Evolutionary conservation across 2,113 vertebrate genomes (phyloP), one percentile per base, ranked within the genome.

Genomic region (Nibea coibor): DNA sequence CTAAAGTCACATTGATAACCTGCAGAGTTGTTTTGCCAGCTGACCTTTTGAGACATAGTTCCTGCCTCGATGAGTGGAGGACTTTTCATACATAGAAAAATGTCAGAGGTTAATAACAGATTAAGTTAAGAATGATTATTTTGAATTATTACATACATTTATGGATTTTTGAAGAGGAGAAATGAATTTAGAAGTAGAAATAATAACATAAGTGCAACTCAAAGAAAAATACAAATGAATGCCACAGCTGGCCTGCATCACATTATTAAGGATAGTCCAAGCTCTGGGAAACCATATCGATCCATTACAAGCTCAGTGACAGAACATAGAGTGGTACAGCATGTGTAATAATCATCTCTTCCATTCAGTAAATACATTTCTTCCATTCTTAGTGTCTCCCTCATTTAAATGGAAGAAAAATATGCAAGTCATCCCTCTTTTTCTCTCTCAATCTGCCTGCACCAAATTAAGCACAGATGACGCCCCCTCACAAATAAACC

Each of bases 381-480:
- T 1, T 4, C 4, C 10, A 39, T 39, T 39, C 3, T 4, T 4
- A 19, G 3, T 35, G 9, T 39, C 31, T 11, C 10, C 10, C 0
- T 61, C 19, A 39, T 42, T 35, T 42, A 45, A 45, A 45, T 14
- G 12, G 11, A 8, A 42, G 11, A 11, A 15, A 20, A 16, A 62
- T 19, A 35, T 54, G 14, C 35, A 42, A 24, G 15, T 11, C 14
- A 56, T 58, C 28, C 26, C n/a, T 45, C 5, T 4, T 7, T 72
- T 10, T 12, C 15, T 57, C 4, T 4, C 2, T 64, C 43, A 28
- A 50, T 62, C 28, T 31, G 12, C 51, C 39, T 50, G 12, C 56
- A 35, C 17, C 50, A 11, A 82, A 56, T 56, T 50, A 56, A 62
- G 28, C 56, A 75, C 39, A 68, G 17, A 14, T 45, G 48, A 62